phyloP scores from a whole-genome alignment of 2,888 invertebrate species.

The Serrognathus titanus region DNA sequence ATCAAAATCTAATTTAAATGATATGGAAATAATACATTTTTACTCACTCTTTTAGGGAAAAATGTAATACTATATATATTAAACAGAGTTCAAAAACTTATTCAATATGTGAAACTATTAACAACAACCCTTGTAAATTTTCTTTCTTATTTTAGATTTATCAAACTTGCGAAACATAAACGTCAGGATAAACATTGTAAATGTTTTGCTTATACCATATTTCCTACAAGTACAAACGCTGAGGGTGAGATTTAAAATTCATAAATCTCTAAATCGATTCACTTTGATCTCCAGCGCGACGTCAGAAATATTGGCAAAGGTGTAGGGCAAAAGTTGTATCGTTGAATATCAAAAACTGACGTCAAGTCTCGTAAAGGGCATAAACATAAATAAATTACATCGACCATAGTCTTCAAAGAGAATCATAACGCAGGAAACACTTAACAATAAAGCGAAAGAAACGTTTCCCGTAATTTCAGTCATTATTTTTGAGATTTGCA shows the following conservation, averaged over 20 bases:
- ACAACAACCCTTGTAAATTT: no score
- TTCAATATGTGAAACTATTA: no score
- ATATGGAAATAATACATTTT: no score
- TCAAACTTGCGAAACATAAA: no score
- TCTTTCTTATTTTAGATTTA: no score
- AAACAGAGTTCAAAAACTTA: no score
- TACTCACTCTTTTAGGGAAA: no score
- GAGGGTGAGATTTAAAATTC: constrained; percentile 12
- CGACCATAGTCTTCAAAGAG: background rate
- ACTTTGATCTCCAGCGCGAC: constrained; percentile 10
- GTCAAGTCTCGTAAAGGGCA: constrained; percentile 1
- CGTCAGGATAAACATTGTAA: background rate
- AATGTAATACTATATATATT: no score
- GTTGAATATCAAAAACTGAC: background rate
- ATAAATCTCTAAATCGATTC: constrained; percentile 16
- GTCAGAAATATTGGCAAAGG: background rate
- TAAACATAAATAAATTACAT: constrained; percentile 1
- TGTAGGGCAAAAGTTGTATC: constrained; percentile 1
- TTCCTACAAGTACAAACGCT: background rate
- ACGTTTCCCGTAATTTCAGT: background rate
- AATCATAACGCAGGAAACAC: constrained; percentile 1
- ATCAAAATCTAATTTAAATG: no score
- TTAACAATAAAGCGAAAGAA: constrained; percentile 1
- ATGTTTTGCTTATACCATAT: background rate
- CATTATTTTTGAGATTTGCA: constrained; percentile 1